A percentile compares a stretch with the other conserved stretches of the same genome.
Conservation (phyloP, 1,140 invertebrate species). For the Brachionus paranguensis region DNA sequence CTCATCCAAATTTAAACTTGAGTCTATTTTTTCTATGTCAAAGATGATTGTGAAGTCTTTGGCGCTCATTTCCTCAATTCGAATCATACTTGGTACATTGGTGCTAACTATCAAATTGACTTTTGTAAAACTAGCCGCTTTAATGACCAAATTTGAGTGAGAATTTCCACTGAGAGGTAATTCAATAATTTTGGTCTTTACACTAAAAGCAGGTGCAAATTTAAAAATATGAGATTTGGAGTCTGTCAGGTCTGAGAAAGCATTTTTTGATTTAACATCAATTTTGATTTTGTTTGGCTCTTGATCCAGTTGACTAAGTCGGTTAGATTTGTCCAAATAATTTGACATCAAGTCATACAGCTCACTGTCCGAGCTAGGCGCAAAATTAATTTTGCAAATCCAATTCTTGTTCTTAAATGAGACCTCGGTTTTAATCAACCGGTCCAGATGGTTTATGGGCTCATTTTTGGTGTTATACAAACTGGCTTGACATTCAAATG, state of each 20-base stretch:
- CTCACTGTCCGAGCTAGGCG: neutral
- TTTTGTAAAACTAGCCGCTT: neutral
- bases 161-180: neutral
- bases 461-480: neutral
- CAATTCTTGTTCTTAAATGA: neutral
- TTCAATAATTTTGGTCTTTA: conserved; percentile 1
- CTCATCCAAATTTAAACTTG: neutral
- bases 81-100: neutral
- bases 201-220: neutral
- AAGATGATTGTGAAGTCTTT: neutral
- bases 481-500: neutral
- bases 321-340: neutral
- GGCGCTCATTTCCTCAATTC: neutral
- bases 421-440: neutral
- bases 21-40: neutral
- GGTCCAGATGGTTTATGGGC: neutral
- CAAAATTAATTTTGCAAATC: neutral
- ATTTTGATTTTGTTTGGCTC: neutral
- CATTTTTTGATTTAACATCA: neutral
- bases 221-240: neutral
- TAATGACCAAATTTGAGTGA: neutral
- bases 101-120: neutral
- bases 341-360: neutral
- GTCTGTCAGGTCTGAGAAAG: neutral
- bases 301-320: neutral